Evolutionary conservation across 2,888 invertebrate genomes (phyloP), one percentile per base, ranked within the genome.

Genomic region (Diarsia mendica): DNA sequence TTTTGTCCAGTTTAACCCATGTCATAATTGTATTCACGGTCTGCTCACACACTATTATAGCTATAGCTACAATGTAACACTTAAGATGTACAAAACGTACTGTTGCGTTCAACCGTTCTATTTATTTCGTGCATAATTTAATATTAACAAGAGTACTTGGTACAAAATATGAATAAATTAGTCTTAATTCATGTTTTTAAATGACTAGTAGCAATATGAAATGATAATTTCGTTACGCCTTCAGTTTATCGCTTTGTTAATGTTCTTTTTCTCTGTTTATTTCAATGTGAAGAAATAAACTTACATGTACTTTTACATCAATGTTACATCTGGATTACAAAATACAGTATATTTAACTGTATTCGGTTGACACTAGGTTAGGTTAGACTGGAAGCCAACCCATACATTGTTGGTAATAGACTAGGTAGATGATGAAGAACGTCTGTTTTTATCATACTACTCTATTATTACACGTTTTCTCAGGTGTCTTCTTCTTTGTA

Each of bases 41-140:
- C 51, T 66, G 44, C 28, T 61, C 18, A 66, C 44, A 49, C 5
- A 51, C 67, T 46, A 65, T 44, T 58, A 67, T 53, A 60, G 51
- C 28, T 58, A 67, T 53, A 60, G 51, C 28, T 28, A 60, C 46
- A 74, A 60, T 60, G 68, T 85, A 80, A 68, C 63, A 84, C 70
- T 71, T 65, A 71, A 67, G 83, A 86, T 78, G 76, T 72, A 74
- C 76, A 68, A 84, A 75, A 71, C 63, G 83, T 82, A 87, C 82
- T 71, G 23, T 78, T 67, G 74, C 77, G 68, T 44, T 79, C 75
- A 85, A 77, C 70, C 51, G 65, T 75, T 65, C 58, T 77, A 60
- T 64, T 55, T 77, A 60, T 64, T 55, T 44, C 33, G 9, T 73
- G n/a, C 28, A 77, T 69, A 77, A 77, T 67, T 80, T 71, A 66